Conservation (phyloP, 2,797 vertebrate species). For the Simalia tracyae region DNA sequence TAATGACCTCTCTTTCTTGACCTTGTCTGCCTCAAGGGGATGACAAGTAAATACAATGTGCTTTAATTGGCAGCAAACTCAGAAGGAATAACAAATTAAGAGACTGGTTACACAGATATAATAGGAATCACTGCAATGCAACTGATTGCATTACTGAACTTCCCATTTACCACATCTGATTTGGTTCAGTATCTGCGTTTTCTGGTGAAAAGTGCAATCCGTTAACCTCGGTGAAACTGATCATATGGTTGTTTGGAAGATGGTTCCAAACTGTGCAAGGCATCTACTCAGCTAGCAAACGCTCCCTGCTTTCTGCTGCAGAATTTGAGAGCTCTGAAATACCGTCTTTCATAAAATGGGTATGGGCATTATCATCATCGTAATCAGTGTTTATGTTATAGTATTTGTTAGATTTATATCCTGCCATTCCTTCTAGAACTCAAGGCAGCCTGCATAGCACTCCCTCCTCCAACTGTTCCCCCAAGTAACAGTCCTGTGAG, state of each 20-base stretch:
- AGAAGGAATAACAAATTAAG: neutral
- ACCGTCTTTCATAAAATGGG: neutral
- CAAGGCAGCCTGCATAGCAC: neutral
- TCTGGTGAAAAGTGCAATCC: neutral
- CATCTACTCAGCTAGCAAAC: neutral
- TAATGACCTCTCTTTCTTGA: neutral
- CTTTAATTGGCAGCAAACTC: neutral
- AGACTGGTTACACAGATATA: neutral
- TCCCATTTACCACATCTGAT: neutral
- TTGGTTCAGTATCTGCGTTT: neutral
- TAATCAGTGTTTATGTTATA: neutral
- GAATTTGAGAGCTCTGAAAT: neutral
- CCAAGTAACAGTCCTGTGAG: neutral
- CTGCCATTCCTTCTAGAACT: neutral
- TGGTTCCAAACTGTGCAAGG: too few relatives aligned
- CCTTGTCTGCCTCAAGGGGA: neutral
- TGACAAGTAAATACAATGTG: neutral
- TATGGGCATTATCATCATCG: neutral
- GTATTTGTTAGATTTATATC: neutral
- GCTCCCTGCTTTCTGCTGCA: neutral
- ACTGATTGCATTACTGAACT: neutral
- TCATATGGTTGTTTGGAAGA: neutral
- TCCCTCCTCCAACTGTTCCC: neutral
- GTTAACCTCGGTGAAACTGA: neutral
- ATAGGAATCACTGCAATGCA: neutral